Percentiles rank a stretch among this genome's conserved stretches.
These are phyloP conservation scores for Entelurus aequoreus DNA, from an alignment of 2,113 vertebrate genomes.

Conservation along the genomic window DNA sequence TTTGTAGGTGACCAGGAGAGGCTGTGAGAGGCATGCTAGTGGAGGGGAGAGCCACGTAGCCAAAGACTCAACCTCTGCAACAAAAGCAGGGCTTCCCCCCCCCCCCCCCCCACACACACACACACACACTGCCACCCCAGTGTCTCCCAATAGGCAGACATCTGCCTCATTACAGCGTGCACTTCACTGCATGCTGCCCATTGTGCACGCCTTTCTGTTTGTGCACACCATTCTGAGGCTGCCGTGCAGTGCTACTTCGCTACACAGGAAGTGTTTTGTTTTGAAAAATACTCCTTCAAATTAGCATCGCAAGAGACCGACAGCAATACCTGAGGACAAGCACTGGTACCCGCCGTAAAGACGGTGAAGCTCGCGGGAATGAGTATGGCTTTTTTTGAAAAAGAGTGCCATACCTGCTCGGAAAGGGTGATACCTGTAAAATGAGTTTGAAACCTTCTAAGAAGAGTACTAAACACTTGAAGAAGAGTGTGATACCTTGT, in stretches of 20 bases:
- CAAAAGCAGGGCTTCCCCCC: slow-evolving; percentile 55
- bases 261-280: slow-evolving; percentile 51
- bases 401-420: neutral
- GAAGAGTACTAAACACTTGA: no score
- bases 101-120: slow-evolving; percentile 1
- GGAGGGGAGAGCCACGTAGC: slow-evolving; percentile 17
- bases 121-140: slow-evolving; percentile 17
- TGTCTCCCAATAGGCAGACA: slow-evolving; percentile 66
- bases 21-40: slow-evolving; percentile 32
- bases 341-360: neutral
- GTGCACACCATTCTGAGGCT: slow-evolving; percentile 36
- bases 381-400: neutral
- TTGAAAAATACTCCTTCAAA: slow-evolving; percentile 34
- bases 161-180: slow-evolving; percentile 70
- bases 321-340: slow-evolving; percentile 24
- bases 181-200: slow-evolving; percentile 63
- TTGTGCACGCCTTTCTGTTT: slow-evolving; percentile 58
- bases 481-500: no score
- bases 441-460: no score
- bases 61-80: slow-evolving; percentile 38
- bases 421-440: no score
- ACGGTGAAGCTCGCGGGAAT: neutral
- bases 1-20: slow-evolving; percentile 40
- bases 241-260: slow-evolving; percentile 44
- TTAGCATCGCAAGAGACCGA: slow-evolving; percentile 12